Evolutionary conservation across 1,140 invertebrate genomes (phyloP).

Genomic region (Drosophila orena): DNA sequence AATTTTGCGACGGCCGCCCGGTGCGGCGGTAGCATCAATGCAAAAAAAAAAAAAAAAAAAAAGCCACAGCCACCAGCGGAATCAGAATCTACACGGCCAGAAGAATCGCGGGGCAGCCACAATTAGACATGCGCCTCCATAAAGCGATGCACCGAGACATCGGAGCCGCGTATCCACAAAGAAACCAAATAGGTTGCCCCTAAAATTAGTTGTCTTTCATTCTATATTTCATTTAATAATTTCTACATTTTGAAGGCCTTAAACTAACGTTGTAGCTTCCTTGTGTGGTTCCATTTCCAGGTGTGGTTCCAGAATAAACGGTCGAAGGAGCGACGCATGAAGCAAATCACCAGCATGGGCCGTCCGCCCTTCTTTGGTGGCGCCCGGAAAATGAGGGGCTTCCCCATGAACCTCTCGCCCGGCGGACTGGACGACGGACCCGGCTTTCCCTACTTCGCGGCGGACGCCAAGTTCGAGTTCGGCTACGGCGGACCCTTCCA

Average conservation of each 20-base stretch:
- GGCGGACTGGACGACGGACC: constrained; percentile 92
- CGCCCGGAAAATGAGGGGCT: constrained; percentile 95
- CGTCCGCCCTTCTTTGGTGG: constrained; percentile 95
- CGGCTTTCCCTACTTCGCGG: constrained; percentile 94
- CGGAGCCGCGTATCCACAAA: no score
- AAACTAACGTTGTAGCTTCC: neutral
- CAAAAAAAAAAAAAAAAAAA: no score
- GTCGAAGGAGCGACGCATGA: constrained; percentile 96
- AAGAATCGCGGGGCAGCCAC: constrained; percentile 34
- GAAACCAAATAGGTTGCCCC: no score
- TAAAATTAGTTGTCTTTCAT: no score
- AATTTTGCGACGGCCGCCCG: constrained; percentile 78
- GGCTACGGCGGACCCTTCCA: constrained; percentile 94
- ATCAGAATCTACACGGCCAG: constrained; percentile 7
- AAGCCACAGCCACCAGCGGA: constrained; percentile 11
- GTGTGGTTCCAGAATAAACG: constrained; percentile 99
- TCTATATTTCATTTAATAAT: neutral
- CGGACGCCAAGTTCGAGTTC: constrained; percentile 95
- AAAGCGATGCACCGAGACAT: constrained; percentile 27
- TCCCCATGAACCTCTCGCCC: constrained; percentile 94
- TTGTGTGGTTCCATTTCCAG: constrained; percentile 86
- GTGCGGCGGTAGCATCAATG: constrained; percentile 76
- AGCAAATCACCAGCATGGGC: constrained; percentile 96
- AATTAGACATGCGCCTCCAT: constrained; percentile 58
- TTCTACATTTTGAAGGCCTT: no score